These are phyloP conservation scores for Arothron firmamentum DNA, from an alignment of 2,113 vertebrate genomes.

Conservation along the genomic window DNA sequence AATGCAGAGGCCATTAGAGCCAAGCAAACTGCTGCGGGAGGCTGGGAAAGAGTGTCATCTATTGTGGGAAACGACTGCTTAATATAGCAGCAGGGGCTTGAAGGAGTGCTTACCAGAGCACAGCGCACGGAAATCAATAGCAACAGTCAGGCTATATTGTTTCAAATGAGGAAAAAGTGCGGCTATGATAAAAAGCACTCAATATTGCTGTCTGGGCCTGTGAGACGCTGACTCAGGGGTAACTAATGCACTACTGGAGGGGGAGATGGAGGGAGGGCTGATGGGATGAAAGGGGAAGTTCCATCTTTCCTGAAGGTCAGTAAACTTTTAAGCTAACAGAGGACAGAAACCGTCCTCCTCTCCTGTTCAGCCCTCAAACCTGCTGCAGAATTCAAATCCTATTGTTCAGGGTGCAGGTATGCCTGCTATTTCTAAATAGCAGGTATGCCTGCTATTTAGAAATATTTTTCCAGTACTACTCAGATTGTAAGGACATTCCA, in stretches of 20 bases:
- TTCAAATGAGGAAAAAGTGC: slow-evolving; percentile 75
- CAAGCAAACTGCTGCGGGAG: slow-evolving; percentile 76
- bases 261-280: slow-evolving; percentile 12
- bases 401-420: too few relatives aligned
- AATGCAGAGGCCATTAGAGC: slow-evolving; percentile 85
- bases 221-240: slow-evolving; percentile 70
- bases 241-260: slow-evolving; percentile 59
- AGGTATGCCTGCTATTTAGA: too few relatives aligned
- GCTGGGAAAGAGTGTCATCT: slow-evolving; percentile 82
- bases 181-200: slow-evolving; percentile 72
- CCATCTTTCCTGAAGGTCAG: slow-evolving; percentile 58
- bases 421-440: too few relatives aligned
- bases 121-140: slow-evolving; percentile 83
- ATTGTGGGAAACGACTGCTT: slow-evolving; percentile 87
- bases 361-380: not conserved
- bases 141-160: slow-evolving; percentile 76
- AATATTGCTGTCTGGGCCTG: slow-evolving; percentile 61
- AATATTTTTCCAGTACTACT: too few relatives aligned
- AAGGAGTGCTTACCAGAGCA: slow-evolving; percentile 77
- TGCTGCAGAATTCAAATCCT: not conserved
- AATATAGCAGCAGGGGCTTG: slow-evolving; percentile 82
- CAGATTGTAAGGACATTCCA: too few relatives aligned
- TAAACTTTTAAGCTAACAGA: slow-evolving; percentile 30
- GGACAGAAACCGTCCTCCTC: not conserved
- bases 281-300: slow-evolving; percentile 27